phyloP scores from a whole-genome alignment of 1,140 invertebrate genomes.

The Laodelphax striatellus region DNA sequence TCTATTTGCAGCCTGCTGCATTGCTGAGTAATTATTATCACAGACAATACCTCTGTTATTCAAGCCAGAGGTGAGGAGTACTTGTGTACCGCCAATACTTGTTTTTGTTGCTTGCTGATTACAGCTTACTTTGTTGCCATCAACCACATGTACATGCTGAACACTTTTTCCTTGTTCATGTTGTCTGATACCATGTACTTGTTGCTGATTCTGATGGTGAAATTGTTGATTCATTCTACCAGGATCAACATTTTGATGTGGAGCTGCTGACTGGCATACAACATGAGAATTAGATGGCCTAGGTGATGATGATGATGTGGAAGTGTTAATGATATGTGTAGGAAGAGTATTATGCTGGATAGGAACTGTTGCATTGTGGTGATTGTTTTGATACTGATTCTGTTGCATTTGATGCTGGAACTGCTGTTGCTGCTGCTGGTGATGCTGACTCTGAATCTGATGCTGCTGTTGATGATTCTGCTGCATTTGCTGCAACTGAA shows the following conservation, averaged over 20 bases:
- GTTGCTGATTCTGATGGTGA: slow-evolving; percentile 23
- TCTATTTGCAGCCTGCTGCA: background rate
- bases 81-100: background rate
- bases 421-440: slow-evolving; percentile 25
- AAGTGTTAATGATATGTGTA: slow-evolving; percentile 15
- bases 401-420: slow-evolving; percentile 30
- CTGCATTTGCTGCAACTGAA: slow-evolving; percentile 21
- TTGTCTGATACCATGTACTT: slow-evolving; percentile 32
- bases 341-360: slow-evolving; percentile 23
- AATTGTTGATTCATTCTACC: slow-evolving; percentile 16
- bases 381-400: slow-evolving; percentile 31
- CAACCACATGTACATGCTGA: background rate
- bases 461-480: slow-evolving; percentile 19
- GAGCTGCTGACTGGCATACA: slow-evolving; percentile 14
- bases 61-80: background rate
- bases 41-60: background rate
- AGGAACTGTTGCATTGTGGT: slow-evolving; percentile 9
- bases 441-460: slow-evolving; percentile 26
- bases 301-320: slow-evolving; percentile 13
- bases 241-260: slow-evolving; percentile 13
- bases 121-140: background rate
- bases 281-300: slow-evolving; percentile 16
- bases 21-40: background rate
- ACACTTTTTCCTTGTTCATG: background rate
- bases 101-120: background rate